Base-by-base conservation (phyloP, 2,797 vertebrate genomes). In the Aulostomus chinensis region DNA sequence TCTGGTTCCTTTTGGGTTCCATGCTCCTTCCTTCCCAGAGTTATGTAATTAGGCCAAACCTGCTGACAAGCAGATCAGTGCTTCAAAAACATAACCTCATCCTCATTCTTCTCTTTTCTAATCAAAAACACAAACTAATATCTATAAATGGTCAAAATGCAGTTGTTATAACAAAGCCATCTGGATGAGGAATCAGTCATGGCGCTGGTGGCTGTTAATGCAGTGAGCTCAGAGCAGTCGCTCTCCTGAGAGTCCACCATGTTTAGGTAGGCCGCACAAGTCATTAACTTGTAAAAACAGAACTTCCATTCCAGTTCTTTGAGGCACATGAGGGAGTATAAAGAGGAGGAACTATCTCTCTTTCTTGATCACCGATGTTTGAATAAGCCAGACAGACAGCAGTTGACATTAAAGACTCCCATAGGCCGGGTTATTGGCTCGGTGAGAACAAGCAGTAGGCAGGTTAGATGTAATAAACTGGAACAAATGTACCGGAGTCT, bases 201-300 rank as follows among this genome's bases (percentile, higher is more conserved):
- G 3, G 8, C 28, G 37, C 26, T 48, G 30, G 22, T 34, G 33
- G 39, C 36, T 65, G 53, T 64, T 16, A 38, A n/a, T n/a, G 36
- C 11, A 28, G 16, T 26, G 13, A 15, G 39, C 26, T 50, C 5
- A 0, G 17, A 52, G 36, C 7, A 1, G 11, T 28, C 4, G 1
- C 16, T 49, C 66, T 58, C 68, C 7, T 1, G 48, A 65, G 38
- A 53, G 38, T 42, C 38, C 24, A 21, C 16, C 37, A 42, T 15
- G 40, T 65, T 68, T 58, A 59, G 50, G 17, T 58, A 62, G 51
- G 58, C 45, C 59, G 67, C 29, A n/a, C 59, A 41, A 17, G 57
- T 77, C 75, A 76, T 80, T 80, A 81, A 60, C 80, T 84, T 75
- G 57, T 73, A 42, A 78, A 84, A 86, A 78, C 73, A 74, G 22